phyloP scores from a whole-genome alignment of 2,797 vertebrate species.

The Manis pentadactyla region DNA sequence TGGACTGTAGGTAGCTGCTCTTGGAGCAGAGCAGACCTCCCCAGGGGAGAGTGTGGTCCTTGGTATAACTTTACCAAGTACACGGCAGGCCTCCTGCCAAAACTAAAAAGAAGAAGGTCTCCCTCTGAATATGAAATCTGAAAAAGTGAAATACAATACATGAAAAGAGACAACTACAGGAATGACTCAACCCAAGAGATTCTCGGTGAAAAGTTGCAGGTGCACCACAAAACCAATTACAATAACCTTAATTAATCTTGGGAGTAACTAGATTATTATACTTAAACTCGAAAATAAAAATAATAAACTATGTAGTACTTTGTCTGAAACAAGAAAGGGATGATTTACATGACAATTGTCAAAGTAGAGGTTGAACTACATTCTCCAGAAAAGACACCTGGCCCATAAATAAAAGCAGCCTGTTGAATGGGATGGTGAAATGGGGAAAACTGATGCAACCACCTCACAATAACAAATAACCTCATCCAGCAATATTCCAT shows the following conservation, averaged over 20 bases:
- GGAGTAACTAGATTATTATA: neutral
- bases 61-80: neutral
- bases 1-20: neutral
- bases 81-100: conserved; percentile 19
- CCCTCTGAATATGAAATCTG: neutral
- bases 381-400: neutral
- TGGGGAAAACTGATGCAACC: neutral
- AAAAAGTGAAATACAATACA: conserved; percentile 23
- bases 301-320: neutral
- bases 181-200: neutral
- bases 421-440: neutral
- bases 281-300: conserved; percentile 48
- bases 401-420: neutral
- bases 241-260: neutral
- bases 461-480: neutral
- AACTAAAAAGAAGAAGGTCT: neutral
- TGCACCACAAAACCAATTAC: neutral
- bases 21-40: neutral
- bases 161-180: neutral
- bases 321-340: neutral
- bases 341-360: neutral
- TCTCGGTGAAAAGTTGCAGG: neutral
- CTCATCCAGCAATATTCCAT: neutral
- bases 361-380: neutral
- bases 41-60: neutral